Evolutionary conservation across 2,113 vertebrate species (phyloP), one percentile per base, ranked within the genome.

Genomic region (Myxocyprinus asiaticus): DNA sequence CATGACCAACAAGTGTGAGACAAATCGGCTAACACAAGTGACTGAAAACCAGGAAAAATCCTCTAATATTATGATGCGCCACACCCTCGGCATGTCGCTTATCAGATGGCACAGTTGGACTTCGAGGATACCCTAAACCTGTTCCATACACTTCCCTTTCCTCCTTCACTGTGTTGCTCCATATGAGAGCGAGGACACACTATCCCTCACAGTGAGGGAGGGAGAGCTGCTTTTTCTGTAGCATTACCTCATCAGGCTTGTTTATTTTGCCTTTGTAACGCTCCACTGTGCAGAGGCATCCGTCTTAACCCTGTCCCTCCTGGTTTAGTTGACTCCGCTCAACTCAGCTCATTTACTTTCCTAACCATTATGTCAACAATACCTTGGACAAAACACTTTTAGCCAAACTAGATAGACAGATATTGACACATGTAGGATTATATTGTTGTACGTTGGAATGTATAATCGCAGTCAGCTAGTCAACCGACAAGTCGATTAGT

Each of bases 211-310:
- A 58, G 61, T 44, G 75, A 72, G 78, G 80, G 78, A 80, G 78
- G 45, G 44, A 73, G 64, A 66, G 58, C 64, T 17, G 70, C 55
- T 79, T 64, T 84, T 79, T 79, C 22, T 74, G 33, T 65, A 1
- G 22, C 85, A 88, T 86, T 85, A 88, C 84, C 85, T 88, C 87
- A 88, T 77, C 63, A 33, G 45, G 22, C 4, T 17, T 84, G 84
- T 83, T 86, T 84, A 75, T 86, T 73, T 80, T 80, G 81, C 55
- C 69, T 86, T 77, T 81, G 81, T 85, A 78, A 84, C n/a, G 72
- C 76, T 77, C 45, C 9, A 59, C 78, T 45, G 50, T 15, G 70
- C 61, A 78, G 11, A 42, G 33, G 12, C 17, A 55, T 81, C 63
- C 17, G 61, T 74, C 12, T 81, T 83, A 84, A 84, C 84, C 69